A percentile compares a stretch with the other conserved stretches of the same genome.
Conservation (phyloP, 2,888 invertebrate genomes). For the Toxonevra muliebris region DNA sequence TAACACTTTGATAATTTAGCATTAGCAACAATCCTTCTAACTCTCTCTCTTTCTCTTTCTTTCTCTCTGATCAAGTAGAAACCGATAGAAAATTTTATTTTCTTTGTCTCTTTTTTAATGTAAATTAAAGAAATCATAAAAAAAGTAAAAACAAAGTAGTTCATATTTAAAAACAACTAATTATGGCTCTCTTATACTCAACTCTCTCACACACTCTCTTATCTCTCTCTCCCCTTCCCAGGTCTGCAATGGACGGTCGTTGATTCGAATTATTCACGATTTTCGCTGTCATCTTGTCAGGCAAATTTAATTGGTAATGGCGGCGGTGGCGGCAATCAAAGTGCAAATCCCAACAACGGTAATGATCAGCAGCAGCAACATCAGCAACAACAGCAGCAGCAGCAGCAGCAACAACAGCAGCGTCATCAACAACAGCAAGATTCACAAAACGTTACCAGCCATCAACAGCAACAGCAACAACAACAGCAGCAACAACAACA, state of each 20-base stretch:
- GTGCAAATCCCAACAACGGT: slow-evolving; percentile 45
- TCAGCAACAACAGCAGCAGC: slow-evolving; percentile 45
- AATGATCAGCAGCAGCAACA: slow-evolving; percentile 59
- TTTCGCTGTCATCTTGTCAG: slow-evolving; percentile 75
- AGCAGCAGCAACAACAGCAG: slow-evolving; percentile 43
- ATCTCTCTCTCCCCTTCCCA: slow-evolving; percentile 70
- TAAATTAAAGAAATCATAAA: slow-evolving; percentile 34
- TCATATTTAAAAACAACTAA: slow-evolving; percentile 46
- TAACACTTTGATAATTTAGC: slow-evolving; percentile 22
- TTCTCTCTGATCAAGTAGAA: slow-evolving; percentile 37
- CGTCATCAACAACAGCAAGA: slow-evolving; percentile 47
- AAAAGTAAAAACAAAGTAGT: slow-evolving; percentile 18
- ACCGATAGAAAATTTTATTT: neutral
- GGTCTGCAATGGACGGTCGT: slow-evolving; percentile 88
- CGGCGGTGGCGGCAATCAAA: slow-evolving; percentile 47
- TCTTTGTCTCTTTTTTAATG: slow-evolving; percentile 24
- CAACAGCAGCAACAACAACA: slow-evolving; percentile 50
- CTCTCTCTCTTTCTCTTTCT: slow-evolving; percentile 30
- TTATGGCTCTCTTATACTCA: slow-evolving; percentile 52
- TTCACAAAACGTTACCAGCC: slow-evolving; percentile 38
- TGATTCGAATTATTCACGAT: slow-evolving; percentile 82
- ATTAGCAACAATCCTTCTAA: slow-evolving; percentile 16
- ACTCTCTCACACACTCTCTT: slow-evolving; percentile 57
- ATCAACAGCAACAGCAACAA: slow-evolving; percentile 48
- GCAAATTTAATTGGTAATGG: slow-evolving; percentile 66